Conservation (phyloP, 2,113 vertebrate species). For the Gnathonemus echidnorhynchus region DNA sequence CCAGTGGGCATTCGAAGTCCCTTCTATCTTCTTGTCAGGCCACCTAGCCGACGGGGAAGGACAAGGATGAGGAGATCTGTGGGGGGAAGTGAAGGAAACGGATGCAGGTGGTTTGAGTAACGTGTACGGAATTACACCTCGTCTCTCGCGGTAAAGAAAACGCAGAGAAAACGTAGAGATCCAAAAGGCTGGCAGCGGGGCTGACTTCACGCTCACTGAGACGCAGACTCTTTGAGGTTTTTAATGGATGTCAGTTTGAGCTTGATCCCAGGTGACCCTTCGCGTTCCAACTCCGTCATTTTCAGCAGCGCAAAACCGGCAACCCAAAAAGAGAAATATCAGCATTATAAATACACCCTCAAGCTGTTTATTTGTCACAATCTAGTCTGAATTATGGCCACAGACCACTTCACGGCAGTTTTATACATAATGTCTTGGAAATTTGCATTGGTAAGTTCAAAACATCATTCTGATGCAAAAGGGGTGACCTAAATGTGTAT, state of each 20-base stretch:
- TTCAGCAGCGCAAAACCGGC: background rate
- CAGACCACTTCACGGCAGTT: background rate
- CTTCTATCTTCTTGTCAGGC: background rate
- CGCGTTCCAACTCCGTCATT: background rate
- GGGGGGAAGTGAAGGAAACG: background rate
- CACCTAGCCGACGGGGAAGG: background rate
- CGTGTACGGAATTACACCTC: background rate
- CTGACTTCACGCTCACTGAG: background rate
- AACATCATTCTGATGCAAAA: conserved; percentile 1
- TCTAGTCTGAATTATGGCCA: background rate
- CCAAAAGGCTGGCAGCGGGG: background rate
- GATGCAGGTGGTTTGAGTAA: background rate
- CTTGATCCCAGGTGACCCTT: background rate
- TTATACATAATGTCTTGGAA: background rate
- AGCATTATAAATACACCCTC: background rate
- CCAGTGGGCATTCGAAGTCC: background rate
- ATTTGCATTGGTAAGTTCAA: conserved; percentile 1
- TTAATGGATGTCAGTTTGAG: background rate
- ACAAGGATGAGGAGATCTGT: background rate
- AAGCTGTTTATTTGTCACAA: background rate
- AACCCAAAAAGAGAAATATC: background rate
- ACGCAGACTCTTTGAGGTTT: background rate
- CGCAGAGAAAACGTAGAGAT: background rate
- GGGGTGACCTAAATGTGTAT: background rate
- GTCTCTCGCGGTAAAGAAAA: background rate